A percentile compares a stretch with the other conserved stretches of the same genome.
Conservation (phyloP, 2,113 vertebrate species). For the Oryzias javanicus region DNA sequence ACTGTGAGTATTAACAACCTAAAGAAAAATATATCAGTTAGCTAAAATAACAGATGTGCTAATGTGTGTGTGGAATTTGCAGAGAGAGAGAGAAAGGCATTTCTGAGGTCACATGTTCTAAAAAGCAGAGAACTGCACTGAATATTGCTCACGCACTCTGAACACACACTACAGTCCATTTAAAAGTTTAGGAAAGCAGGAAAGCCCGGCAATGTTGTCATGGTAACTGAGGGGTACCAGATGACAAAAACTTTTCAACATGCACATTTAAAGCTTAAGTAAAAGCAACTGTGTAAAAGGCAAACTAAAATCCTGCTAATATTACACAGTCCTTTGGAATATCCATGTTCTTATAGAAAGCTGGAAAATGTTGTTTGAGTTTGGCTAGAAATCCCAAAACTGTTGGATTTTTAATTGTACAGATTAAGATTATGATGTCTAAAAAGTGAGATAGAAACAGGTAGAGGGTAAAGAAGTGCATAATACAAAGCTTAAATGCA, state of each 20-base stretch:
- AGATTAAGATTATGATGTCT: too few relatives aligned
- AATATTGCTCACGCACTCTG: constrained; percentile 16
- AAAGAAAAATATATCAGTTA: constrained; percentile 17
- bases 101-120: constrained; percentile 34
- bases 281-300: constrained; percentile 27
- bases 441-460: too few relatives aligned
- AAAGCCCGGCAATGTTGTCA: constrained; percentile 53
- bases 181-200: constrained; percentile 49
- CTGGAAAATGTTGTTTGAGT: neutral
- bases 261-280: constrained; percentile 28
- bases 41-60: constrained; percentile 5
- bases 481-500: too few relatives aligned
- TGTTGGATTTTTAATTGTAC: too few relatives aligned
- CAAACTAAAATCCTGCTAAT: neutral
- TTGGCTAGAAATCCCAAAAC: too few relatives aligned
- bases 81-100: constrained; percentile 27
- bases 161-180: constrained; percentile 29
- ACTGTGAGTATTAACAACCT: constrained; percentile 25
- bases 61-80: neutral
- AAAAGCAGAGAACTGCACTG: constrained; percentile 34
- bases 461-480: too few relatives aligned
- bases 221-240: constrained; percentile 35
- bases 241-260: constrained; percentile 49
- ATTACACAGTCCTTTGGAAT: neutral
- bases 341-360: neutral